Evolutionary conservation across 2,113 vertebrate genomes (phyloP).

Genomic region (Corydoras maculifer): DNA sequence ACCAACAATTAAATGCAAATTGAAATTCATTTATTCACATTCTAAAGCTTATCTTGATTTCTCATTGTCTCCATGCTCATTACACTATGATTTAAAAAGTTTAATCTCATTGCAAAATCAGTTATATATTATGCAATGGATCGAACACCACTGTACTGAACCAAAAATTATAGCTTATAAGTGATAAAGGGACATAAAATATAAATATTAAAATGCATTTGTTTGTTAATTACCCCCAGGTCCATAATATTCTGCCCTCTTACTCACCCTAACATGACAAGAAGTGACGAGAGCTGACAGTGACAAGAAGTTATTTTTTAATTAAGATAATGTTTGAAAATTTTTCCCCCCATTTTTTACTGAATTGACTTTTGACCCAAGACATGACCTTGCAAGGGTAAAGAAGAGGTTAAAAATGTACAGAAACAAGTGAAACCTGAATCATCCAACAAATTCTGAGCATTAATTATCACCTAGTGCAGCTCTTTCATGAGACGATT

Average conservation of each 20-base stretch:
- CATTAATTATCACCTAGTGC: conserved; percentile 38
- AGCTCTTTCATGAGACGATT: conserved; percentile 44
- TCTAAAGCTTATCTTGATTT: too few species aligned
- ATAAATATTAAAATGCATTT: too few species aligned
- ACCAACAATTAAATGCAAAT: too few species aligned
- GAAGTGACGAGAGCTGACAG: conserved; percentile 15
- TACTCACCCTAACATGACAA: conserved; percentile 15
- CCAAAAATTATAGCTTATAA: too few species aligned
- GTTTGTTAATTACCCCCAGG: too few species aligned
- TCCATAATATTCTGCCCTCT: conserved; percentile 2
- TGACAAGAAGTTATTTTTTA: conserved; percentile 35
- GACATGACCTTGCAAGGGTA: conserved; percentile 11
- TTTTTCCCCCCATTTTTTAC: neutral
- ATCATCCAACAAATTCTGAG: neutral
- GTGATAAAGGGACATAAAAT: too few species aligned
- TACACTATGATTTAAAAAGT: too few species aligned
- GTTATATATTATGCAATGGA: too few species aligned
- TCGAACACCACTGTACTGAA: too few species aligned
- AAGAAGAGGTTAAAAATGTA: neutral
- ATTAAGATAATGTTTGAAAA: conserved; percentile 28
- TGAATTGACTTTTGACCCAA: conserved; percentile 23
- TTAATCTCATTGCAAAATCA: too few species aligned
- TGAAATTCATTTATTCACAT: too few species aligned
- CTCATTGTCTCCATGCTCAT: too few species aligned
- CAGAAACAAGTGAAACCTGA: neutral